Conservation (phyloP, 2,888 invertebrate genomes). For the Pheosia gnoma region DNA sequence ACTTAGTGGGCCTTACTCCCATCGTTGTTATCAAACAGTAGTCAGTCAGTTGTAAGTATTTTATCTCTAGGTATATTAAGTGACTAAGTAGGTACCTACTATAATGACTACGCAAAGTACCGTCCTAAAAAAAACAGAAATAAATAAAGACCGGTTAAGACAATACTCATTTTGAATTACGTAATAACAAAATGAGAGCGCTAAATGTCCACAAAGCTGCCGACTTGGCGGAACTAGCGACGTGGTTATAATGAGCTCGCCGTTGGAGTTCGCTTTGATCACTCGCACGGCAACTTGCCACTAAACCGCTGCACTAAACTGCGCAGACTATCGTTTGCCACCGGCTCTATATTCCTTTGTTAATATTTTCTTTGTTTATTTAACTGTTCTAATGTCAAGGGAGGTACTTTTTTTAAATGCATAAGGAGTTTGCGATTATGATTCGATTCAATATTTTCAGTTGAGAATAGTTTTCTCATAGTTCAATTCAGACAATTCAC, state of each 20-base stretch:
- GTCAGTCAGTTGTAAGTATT: too few relatives aligned
- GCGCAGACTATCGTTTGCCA: conserved; percentile 15
- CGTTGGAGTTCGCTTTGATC: conserved; percentile 49
- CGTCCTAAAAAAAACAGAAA: too few relatives aligned
- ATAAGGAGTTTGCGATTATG: background rate
- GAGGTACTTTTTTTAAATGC: background rate
- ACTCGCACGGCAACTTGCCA: conserved; percentile 35
- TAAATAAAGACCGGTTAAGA: too few relatives aligned
- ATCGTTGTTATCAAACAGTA: too few relatives aligned
- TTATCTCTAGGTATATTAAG: too few relatives aligned
- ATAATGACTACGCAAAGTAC: too few relatives aligned
- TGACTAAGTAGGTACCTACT: too few relatives aligned
- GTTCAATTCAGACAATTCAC: too few relatives aligned
- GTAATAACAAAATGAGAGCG: conserved; percentile 12
- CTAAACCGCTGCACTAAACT: conserved; percentile 16
- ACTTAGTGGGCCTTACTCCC: too few relatives aligned
- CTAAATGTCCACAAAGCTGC: conserved; percentile 27
- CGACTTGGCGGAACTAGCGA: conserved; percentile 43
- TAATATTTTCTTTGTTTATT: conserved; percentile 15
- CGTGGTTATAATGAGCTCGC: conserved; percentile 40
- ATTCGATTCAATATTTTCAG: background rate
- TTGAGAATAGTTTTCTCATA: background rate
- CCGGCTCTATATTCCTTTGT: conserved; percentile 25
- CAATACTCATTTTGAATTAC: background rate
- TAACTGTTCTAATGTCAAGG: background rate